Conservation (phyloP, 2,113 vertebrate species). For the Carlito syrichta region DNA sequence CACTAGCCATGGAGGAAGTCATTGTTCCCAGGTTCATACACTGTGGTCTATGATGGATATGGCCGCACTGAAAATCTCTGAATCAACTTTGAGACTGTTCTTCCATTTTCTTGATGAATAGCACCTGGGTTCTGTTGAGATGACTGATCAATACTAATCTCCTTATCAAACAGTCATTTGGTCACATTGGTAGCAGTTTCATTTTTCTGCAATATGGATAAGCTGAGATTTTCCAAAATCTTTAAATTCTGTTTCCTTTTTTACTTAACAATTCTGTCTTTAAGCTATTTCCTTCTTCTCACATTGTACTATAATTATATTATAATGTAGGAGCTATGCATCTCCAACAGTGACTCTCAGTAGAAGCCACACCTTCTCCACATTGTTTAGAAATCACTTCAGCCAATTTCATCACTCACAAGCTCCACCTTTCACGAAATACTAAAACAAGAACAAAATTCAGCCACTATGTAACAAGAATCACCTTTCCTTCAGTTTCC, state of each 20-base stretch:
- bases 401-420: not conserved
- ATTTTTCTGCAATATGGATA: not conserved
- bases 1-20: accelerated
- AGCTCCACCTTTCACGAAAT: not conserved
- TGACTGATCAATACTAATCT: not conserved
- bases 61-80: not conserved
- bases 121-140: not conserved
- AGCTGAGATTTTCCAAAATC: not conserved
- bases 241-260: not conserved
- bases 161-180: not conserved
- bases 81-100: not conserved
- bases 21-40: accelerated
- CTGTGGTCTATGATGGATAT: no score
- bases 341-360: not conserved
- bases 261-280: not conserved
- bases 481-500: not conserved
- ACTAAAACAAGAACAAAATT: not conserved
- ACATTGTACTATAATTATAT: not conserved
- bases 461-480: not conserved
- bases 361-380: not conserved
- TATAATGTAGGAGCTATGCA: not conserved
- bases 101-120: not conserved
- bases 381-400: not conserved
- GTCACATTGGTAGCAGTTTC: not conserved
- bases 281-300: not conserved